Base-by-base conservation (phyloP, 2,888 invertebrate genomes). In the Frankliniella fusca region DNA sequence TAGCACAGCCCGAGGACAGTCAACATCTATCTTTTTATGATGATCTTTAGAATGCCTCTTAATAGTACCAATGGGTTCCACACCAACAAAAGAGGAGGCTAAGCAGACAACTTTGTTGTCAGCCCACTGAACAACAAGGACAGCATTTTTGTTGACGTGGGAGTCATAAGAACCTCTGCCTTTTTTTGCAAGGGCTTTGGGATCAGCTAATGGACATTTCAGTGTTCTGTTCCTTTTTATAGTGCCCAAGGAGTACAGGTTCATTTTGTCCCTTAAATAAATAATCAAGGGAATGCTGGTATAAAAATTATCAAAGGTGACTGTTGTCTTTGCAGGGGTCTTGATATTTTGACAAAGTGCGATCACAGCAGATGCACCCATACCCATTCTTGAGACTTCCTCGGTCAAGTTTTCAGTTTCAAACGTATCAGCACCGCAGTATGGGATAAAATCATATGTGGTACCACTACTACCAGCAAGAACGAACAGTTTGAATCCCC, bases 91-190 rank as follows among this genome's bases (percentile, higher is more conserved):
- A n/a, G 20, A n/a, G n/a, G n/a, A n/a, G n/a, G 65, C 65, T 18
- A 65, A n/a, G 65, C n/a, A 65, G n/a, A 65, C 65, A 65, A n/a
- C 18, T 20, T 65, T n/a, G n/a, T 65, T 65, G 65, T 65, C 65
- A n/a, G 65, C 65, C 65, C 65, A 65, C n/a, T 65, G 65, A 15
- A 65, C 7, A 20, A 65, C 65, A 65, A n/a, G 9, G n/a, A 65
- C n/a, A n/a, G 20, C 65, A 65, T 65, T 20, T 20, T 65, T 65
- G n/a, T 65, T 65, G 2, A 65, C 65, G n/a, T n/a, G n/a, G n/a
- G 20, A n/a, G 9, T 65, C 65, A n/a, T 20, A 2, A n/a, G n/a
- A n/a, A 9, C 65, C 65, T n/a, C 65, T 65, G 15, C 65, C 65
- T 65, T 7, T 5, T 20, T 15, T 11, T 1, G n/a, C n/a, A 9